Conservation (phyloP, 2,888 invertebrate genomes). For the Lithophane semibrunnea region DNA sequence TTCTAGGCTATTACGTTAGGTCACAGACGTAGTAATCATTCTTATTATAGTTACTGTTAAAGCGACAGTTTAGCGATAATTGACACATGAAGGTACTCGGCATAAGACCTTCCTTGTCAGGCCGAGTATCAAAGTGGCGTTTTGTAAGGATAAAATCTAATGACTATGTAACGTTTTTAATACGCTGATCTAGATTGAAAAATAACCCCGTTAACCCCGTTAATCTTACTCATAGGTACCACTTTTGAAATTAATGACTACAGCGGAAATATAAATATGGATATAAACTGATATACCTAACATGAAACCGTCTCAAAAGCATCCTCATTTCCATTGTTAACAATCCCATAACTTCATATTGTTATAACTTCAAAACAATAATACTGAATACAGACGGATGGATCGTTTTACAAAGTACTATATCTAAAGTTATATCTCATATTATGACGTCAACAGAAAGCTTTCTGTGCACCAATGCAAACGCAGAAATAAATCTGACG, state of each 20-base stretch:
- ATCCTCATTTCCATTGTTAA: constrained; percentile 19
- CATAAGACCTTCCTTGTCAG: constrained; percentile 42
- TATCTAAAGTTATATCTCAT: constrained; percentile 13
- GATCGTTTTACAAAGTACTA: constrained; percentile 5
- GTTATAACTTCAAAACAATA: constrained; percentile 20
- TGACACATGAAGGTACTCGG: constrained; percentile 36
- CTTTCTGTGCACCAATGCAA: constrained; percentile 10
- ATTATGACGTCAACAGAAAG: constrained; percentile 32
- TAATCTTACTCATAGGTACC: not conserved
- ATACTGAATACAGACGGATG: constrained; percentile 24
- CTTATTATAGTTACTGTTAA: constrained; percentile 10
- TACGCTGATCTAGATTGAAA: not conserved
- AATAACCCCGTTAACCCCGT: not conserved
- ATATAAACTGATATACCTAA: not conserved
- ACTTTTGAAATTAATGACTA: not conserved
- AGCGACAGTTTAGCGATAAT: constrained; percentile 25
- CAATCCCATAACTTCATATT: constrained; percentile 19
- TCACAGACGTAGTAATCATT: constrained; percentile 45
- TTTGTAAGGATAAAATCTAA: constrained; percentile 6
- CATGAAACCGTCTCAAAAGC: not conserved
- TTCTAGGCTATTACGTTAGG: constrained; percentile 56
- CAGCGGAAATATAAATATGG: not conserved
- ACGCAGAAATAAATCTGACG: constrained; percentile 48
- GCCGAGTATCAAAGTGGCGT: not conserved
- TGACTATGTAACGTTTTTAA: not conserved